Conservation (phyloP, 2,888 invertebrate genomes). For the Drosophila seclusa region DNA sequence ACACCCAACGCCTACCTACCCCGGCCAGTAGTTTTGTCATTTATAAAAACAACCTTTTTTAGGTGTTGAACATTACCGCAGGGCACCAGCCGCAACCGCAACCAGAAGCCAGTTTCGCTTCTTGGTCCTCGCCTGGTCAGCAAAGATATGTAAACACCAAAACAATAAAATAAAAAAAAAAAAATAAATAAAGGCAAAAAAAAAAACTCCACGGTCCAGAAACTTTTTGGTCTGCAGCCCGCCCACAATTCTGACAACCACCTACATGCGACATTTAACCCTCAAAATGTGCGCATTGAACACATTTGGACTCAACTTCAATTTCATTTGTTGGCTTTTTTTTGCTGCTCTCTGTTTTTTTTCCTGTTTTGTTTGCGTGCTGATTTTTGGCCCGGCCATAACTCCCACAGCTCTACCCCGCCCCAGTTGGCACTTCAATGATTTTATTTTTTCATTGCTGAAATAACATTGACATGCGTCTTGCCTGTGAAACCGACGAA, state of each 20-base stretch:
- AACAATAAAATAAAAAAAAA: conserved; percentile 11
- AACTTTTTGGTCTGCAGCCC: conserved; percentile 48
- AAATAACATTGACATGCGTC: conserved; percentile 81
- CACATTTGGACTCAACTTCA: conserved; percentile 60
- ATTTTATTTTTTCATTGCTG: conserved; percentile 67
- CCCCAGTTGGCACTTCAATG: conserved; percentile 22
- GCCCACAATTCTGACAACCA: conserved; percentile 11
- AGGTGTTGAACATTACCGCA: conserved; percentile 80
- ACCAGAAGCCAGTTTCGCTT: conserved; percentile 31
- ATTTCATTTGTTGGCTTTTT: conserved; percentile 38
- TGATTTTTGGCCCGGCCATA: conserved; percentile 74
- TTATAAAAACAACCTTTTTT: conserved; percentile 67
- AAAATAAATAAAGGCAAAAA: conserved; percentile 6
- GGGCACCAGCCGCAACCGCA: conserved; percentile 59
- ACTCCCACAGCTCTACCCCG: conserved; percentile 30
- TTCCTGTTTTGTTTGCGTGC: conserved; percentile 64
- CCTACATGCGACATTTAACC: conserved; percentile 79
- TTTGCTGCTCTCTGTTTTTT: conserved; percentile 26
- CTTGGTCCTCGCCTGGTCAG: conserved; percentile 70
- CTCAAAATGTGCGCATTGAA: conserved; percentile 75
- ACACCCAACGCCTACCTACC: no score
- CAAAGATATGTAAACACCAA: conserved; percentile 72
- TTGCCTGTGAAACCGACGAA: conserved; percentile 48
- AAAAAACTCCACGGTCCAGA: conserved; percentile 58
- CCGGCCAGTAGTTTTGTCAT: conserved; percentile 34